Evolutionary conservation across 2,888 invertebrate species (phyloP).

Genomic region (Drosophila nr. fundita): DNA sequence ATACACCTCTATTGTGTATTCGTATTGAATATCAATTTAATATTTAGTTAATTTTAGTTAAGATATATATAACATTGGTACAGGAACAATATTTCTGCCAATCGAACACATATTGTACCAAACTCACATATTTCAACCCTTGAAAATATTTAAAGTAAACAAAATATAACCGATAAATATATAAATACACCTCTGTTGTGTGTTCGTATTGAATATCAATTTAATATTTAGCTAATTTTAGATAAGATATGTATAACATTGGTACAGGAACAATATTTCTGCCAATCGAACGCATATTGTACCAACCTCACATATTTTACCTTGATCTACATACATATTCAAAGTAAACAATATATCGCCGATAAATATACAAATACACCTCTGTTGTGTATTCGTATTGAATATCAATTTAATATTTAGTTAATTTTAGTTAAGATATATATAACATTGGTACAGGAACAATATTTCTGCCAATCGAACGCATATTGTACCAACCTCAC

Average conservation of each 20-base stretch:
- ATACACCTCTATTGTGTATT: slow-evolving; percentile 17
- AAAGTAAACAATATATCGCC: not conserved
- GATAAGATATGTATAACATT: not conserved
- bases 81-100: not conserved
- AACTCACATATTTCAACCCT: not conserved
- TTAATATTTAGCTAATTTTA: not conserved
- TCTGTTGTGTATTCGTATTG: slow-evolving; percentile 12
- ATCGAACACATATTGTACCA: not conserved
- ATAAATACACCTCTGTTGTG: too few species aligned
- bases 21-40: not conserved
- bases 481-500: not conserved
- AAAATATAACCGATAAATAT: too few species aligned
- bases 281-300: not conserved
- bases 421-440: not conserved
- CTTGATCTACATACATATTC: not conserved
- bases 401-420: not conserved
- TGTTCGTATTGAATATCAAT: not conserved
- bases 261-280: not conserved
- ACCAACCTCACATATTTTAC: not conserved
- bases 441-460: not conserved
- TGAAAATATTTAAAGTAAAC: too few species aligned
- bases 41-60: not conserved
- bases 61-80: not conserved
- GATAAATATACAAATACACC: slow-evolving; percentile 12
- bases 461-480: not conserved